Conservation (phyloP, 1,140 invertebrate genomes). For the Notospermus geniculatus region DNA sequence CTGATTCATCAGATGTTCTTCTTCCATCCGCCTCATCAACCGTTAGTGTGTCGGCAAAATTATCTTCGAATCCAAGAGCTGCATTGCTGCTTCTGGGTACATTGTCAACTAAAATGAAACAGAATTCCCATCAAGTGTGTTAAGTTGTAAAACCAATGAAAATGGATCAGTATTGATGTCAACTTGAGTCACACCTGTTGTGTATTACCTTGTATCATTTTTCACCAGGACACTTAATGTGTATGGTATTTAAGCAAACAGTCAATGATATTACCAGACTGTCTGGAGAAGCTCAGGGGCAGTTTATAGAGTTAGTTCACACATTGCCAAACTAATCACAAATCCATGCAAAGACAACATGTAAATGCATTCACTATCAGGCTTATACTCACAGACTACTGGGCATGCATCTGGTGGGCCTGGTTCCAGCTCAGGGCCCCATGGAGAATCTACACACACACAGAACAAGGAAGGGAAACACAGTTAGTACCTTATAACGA, state of each 20-base stretch:
- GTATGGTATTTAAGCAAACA: too few relatives aligned
- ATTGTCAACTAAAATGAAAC: neutral
- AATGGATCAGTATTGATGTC: neutral
- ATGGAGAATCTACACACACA: neutral
- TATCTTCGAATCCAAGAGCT: constrained; percentile 14
- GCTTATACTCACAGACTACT: constrained; percentile 16
- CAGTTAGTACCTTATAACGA: neutral
- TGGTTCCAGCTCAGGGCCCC: constrained; percentile 1
- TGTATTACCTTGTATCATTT: too few relatives aligned
- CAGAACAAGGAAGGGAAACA: too few relatives aligned
- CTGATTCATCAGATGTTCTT: constrained; percentile 14
- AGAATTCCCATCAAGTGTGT: constrained; percentile 15
- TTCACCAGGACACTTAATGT: too few relatives aligned
- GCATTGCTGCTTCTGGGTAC: constrained; percentile 20
- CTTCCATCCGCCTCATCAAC: constrained; percentile 1
- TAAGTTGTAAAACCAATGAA: constrained; percentile 8
- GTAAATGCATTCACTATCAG: too few relatives aligned
- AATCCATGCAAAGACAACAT: too few relatives aligned
- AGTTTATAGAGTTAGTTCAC: too few relatives aligned
- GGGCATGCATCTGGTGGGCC: constrained; percentile 6
- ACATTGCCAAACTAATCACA: too few relatives aligned
- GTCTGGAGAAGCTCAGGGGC: too few relatives aligned
- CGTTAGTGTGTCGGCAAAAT: constrained; percentile 8
- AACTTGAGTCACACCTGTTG: too few relatives aligned
- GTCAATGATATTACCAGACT: too few relatives aligned